phyloP scores from a whole-genome alignment of 2,113 vertebrate species.

The Neodon shergylaensis region DNA sequence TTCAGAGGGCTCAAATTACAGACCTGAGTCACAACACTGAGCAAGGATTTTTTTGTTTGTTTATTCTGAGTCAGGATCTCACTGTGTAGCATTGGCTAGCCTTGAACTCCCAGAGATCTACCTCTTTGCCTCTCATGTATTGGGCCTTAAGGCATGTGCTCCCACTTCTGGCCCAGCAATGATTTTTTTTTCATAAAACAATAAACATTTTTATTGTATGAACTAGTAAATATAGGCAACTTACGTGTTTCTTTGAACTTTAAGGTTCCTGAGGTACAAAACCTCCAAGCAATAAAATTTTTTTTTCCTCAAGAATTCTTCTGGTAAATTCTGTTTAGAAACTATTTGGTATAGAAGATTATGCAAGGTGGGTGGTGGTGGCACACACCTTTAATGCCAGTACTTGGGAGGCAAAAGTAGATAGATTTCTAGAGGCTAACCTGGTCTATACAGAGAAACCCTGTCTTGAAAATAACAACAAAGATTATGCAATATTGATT shows the following conservation, averaged over 20 bases:
- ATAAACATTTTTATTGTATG: not conserved
- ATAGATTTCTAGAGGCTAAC: not conserved
- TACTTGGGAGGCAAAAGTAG: not conserved
- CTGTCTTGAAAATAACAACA: not conserved
- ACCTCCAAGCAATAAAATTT: not conserved
- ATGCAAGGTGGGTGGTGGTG: not conserved
- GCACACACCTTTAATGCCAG: not conserved
- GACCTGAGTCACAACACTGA: not conserved
- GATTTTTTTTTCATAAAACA: not conserved
- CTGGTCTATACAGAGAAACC: not conserved
- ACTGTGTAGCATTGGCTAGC: not conserved
- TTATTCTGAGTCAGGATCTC: not conserved
- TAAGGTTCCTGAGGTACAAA: not conserved
- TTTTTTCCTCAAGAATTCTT: not conserved
- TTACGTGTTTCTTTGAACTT: not conserved
- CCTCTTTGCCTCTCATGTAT: not conserved
- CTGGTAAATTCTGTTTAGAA: slow-evolving; percentile 46
- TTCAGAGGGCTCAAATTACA: not conserved
- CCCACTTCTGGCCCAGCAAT: not conserved
- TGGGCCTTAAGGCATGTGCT: not conserved
- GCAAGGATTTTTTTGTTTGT: not conserved
- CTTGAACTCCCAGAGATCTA: not conserved
- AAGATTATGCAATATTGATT: not conserved
- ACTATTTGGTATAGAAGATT: not conserved
- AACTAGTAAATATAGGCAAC: not conserved